These are phyloP conservation scores for Cranoglanis bouderius DNA, from an alignment of 2,113 vertebrate genomes.

Conservation along the genomic window DNA sequence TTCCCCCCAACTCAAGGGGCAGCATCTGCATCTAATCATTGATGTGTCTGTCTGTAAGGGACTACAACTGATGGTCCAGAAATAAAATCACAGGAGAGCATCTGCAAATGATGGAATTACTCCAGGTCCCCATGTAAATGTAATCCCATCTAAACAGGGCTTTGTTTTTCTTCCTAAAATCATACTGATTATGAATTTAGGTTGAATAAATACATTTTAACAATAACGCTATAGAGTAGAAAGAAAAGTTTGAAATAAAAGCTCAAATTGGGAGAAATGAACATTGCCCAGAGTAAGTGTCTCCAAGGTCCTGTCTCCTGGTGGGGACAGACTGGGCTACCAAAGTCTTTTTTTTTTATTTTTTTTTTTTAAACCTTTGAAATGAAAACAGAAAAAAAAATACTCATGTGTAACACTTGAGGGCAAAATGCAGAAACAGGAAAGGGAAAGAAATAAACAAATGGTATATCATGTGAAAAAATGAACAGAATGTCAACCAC, in stretches of 20 bases:
- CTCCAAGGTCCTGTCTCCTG: background rate
- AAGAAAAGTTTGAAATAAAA: slow-evolving; percentile 3
- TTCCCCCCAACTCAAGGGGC: background rate
- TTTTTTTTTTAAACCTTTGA: too few relatives aligned
- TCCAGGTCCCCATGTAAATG: background rate
- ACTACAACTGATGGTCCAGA: background rate
- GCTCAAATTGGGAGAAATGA: background rate
- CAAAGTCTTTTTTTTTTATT: background rate
- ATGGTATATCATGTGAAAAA: background rate
- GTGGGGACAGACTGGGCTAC: background rate
- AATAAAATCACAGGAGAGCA: background rate
- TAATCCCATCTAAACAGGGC: background rate
- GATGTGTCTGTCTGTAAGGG: background rate
- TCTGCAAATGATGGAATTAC: background rate
- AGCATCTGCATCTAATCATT: background rate
- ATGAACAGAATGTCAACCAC: background rate
- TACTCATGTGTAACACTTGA: too few relatives aligned
- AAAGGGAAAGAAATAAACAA: background rate
- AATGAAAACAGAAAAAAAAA: background rate
- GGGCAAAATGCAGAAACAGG: background rate
- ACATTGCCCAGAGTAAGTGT: background rate
- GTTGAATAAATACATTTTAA: background rate
- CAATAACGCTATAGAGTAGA: background rate
- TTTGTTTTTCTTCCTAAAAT: background rate
- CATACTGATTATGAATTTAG: background rate